Evolutionary conservation across 2,113 vertebrate species (phyloP), one percentile per base, ranked within the genome.

Genomic region (Mobula hypostoma): DNA sequence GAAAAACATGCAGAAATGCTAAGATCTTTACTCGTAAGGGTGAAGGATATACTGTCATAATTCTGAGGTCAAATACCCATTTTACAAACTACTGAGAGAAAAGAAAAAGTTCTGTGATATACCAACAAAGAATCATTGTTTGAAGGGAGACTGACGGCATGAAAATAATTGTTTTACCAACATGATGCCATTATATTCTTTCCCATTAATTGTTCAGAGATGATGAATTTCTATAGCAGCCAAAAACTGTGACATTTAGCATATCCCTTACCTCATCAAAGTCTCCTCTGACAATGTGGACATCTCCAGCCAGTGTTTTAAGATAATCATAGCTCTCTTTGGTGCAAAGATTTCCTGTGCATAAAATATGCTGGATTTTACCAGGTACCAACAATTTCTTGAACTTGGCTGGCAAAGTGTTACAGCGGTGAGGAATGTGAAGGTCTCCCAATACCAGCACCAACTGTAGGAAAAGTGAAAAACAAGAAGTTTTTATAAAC

Each of bases 321-420:
- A 99, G 97, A 97, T 99, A 99, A 97, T 99, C 99, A 91, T 99
- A 99, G 95, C 98, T 99, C 96, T 99, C 99, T 97, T 99, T 99
- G 94, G 99, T 99, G 97, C 99, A 99, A 91, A 99, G 98, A 96
- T 99, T 99, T 29, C 99, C 99, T 0, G 99, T 99, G 96, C 99
- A 99, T 94, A 99, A 98, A 83, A 99, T 99, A 96, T 99, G 99
- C 94, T 99, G 99, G 96, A 99, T 99, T 96, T 99, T 99, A 7
- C 99, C 99, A 1, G 99, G 99, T 6, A 99, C 99, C 96, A 99
- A 96, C 95, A 99, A 97, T 95, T 99, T 99, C 96, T 99, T 99
- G 96, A 99, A 99, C 96, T 99, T 99, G 95, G 98, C 98, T 0
- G 99, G 99, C 94, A 99, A 96, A 94, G 98, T 99, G 97, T 99